Evolutionary conservation across 2,797 vertebrate species (phyloP).

Genomic region (Echeneis naucrates): DNA sequence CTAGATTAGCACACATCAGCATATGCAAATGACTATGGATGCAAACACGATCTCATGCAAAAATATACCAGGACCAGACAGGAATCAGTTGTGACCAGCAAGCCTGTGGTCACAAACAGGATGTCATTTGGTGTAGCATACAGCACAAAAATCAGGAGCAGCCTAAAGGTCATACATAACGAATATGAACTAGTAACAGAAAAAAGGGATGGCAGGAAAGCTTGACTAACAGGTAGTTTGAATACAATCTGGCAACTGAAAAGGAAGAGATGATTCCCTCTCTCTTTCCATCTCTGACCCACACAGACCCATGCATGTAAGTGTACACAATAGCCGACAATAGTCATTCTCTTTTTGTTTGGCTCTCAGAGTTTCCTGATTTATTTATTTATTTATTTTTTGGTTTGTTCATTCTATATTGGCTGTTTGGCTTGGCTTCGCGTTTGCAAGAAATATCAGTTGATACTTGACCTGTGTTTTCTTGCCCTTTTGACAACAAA

Average conservation of each 20-base stretch:
- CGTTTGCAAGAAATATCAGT: constrained; percentile 18
- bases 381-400: constrained; percentile 13
- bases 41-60: neutral
- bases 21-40: constrained; percentile 1
- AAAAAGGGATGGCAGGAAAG: neutral
- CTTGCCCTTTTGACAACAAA: no score
- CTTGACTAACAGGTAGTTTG: neutral
- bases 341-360: constrained; percentile 32
- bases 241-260: neutral
- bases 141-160: neutral
- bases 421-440: neutral
- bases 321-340: constrained; percentile 9
- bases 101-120: neutral
- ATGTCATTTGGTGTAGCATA: neutral
- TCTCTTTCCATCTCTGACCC: neutral
- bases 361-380: constrained; percentile 1
- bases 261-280: neutral
- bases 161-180: neutral
- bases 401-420: no score
- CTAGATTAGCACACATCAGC: no score
- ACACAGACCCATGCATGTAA: neutral
- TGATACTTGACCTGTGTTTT: constrained; percentile 16
- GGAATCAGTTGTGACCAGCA: neutral
- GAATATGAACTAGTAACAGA: neutral
- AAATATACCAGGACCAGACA: neutral